Evolutionary conservation across 2,888 invertebrate genomes (phyloP).

Genomic region (Perizoma flavofasciatum): DNA sequence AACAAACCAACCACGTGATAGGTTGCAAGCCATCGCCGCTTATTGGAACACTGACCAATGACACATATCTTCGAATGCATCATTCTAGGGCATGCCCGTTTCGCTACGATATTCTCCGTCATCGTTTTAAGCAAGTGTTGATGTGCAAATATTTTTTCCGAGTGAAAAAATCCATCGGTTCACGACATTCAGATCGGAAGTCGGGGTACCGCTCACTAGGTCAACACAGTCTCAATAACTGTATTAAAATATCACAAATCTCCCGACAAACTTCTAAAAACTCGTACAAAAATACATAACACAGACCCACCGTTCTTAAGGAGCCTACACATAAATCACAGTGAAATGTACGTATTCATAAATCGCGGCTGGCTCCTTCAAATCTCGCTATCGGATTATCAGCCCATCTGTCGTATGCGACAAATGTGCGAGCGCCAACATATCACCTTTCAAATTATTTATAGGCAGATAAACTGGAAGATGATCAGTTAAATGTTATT

Average conservation of each 20-base stretch:
- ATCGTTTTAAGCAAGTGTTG: too few relatives aligned
- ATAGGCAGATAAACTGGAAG: slow-evolving; percentile 24
- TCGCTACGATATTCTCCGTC: too few relatives aligned
- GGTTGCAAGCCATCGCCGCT: too few relatives aligned
- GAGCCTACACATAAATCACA: slow-evolving; percentile 52
- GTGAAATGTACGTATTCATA: slow-evolving; percentile 54
- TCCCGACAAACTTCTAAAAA: background rate
- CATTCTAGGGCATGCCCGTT: too few relatives aligned
- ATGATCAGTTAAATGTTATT: slow-evolving; percentile 13
- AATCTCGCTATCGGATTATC: slow-evolving; percentile 33
- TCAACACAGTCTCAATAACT: background rate
- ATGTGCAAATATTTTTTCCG: too few relatives aligned
- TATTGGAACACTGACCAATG: too few relatives aligned
- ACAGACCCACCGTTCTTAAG: slow-evolving; percentile 9
- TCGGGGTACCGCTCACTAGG: too few relatives aligned
- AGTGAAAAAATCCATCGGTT: too few relatives aligned
- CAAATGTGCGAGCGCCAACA: slow-evolving; percentile 29
- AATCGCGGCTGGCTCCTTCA: slow-evolving; percentile 48
- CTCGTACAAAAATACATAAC: background rate
- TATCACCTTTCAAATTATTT: slow-evolving; percentile 31
- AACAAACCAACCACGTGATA: too few relatives aligned
- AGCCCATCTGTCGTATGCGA: slow-evolving; percentile 19
- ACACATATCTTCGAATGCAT: too few relatives aligned
- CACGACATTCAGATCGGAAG: too few relatives aligned
- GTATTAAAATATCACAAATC: slow-evolving; percentile 2